Evolutionary conservation across 2,888 invertebrate genomes (phyloP).

Genomic region (Ametastegia equiseti): DNA sequence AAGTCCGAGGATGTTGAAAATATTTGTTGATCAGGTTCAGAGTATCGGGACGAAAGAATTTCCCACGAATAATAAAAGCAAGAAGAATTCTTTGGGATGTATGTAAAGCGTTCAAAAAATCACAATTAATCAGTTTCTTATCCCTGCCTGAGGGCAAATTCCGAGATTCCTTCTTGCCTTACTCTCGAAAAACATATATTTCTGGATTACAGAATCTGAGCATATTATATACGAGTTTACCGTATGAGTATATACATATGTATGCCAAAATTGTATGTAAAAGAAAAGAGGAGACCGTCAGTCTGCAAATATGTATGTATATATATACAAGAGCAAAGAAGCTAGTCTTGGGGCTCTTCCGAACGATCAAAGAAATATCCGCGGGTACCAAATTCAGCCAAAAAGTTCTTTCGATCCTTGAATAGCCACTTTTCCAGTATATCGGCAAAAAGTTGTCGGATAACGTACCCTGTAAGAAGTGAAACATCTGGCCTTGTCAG

Average conservation of each 20-base stretch:
- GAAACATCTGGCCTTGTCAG: slow-evolving; percentile 36
- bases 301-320: too few relatives aligned
- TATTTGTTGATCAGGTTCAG: too few relatives aligned
- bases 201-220: neutral
- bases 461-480: slow-evolving; percentile 11
- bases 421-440: slow-evolving; percentile 24
- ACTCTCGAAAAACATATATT: neutral
- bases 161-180: neutral
- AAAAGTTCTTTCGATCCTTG: slow-evolving; percentile 22
- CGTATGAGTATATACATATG: too few relatives aligned
- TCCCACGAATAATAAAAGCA: neutral
- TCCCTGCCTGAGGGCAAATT: neutral
- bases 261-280: neutral
- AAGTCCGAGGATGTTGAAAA: neutral
- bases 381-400: neutral
- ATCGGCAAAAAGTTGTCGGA: slow-evolving; percentile 7
- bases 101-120: too few relatives aligned
- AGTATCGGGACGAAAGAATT: too few relatives aligned
- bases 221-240: neutral
- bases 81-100: too few relatives aligned
- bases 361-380: neutral
- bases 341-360: neutral
- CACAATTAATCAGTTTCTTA: neutral
- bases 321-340: too few relatives aligned
- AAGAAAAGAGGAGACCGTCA: neutral